A percentile compares a stretch with the other conserved stretches of the same genome.
Evolutionary conservation across 2,797 vertebrate genomes (phyloP).

Genomic region (Champsocephalus gunnari): DNA sequence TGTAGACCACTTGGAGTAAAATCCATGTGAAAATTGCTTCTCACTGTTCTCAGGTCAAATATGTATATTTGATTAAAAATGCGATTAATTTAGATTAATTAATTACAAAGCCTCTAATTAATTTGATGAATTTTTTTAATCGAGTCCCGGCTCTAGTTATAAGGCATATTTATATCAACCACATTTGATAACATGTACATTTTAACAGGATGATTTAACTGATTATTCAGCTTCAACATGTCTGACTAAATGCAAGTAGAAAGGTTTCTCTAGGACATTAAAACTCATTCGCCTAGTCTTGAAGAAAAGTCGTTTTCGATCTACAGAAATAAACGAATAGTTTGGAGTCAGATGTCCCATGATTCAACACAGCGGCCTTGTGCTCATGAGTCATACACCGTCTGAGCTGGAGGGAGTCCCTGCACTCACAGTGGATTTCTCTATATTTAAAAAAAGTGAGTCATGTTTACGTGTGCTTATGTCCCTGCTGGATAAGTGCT

Average conservation of each 20-base stretch:
- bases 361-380: conserved; percentile 67
- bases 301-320: conserved; percentile 40
- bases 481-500: conserved; percentile 29
- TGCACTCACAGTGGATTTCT: conserved; percentile 31
- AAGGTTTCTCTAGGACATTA: conserved; percentile 1
- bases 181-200: no score
- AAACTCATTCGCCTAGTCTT: conserved; percentile 4
- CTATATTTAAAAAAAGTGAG: conserved; percentile 72
- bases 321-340: conserved; percentile 42
- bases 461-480: conserved; percentile 64
- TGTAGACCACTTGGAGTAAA: no score
- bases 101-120: no score
- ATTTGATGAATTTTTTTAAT: no score
- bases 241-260: neutral
- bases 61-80: no score
- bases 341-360: conserved; percentile 67
- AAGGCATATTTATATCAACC: no score
- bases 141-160: no score
- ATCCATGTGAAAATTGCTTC: no score
- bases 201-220: no score
- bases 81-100: no score
- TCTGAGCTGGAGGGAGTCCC: conserved; percentile 69
- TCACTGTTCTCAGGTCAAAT: no score
- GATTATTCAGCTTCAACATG: neutral
- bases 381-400: conserved; percentile 74